Conservation (phyloP, 2,113 vertebrate genomes). For the Sciurus niger region DNA sequence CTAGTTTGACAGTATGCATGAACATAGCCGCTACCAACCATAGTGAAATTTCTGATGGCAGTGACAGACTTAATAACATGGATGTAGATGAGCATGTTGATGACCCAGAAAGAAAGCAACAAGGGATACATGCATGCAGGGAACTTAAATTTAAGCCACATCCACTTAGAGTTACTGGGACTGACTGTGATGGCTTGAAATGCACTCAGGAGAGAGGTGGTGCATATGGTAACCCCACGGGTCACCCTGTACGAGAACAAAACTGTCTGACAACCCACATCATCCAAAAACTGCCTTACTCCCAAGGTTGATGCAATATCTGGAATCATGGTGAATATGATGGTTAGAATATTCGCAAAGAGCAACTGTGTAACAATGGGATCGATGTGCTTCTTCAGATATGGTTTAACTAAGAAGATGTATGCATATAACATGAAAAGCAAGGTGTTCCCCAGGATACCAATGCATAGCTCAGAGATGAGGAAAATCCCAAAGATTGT, state of each 20-base stretch:
- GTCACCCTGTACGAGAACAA: not conserved
- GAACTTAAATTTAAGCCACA: not conserved
- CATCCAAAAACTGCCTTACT: not conserved
- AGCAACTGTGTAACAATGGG: not conserved
- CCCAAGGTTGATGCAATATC: not conserved
- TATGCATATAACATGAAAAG: no score
- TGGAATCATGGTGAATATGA: not conserved
- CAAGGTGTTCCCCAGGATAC: no score
- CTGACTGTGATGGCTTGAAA: not conserved
- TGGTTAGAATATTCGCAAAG: not conserved
- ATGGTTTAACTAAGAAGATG: no score
- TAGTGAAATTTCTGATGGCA: not conserved
- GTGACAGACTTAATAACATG: rapidly evolving
- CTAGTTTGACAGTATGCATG: rapidly evolving
- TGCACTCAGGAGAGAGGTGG: not conserved
- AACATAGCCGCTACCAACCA: not conserved
- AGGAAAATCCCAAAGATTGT: no score
- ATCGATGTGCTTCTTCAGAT: not conserved
- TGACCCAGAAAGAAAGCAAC: not conserved
- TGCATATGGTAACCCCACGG: not conserved
- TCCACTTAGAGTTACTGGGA: not conserved
- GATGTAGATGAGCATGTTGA: not conserved
- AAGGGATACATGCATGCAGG: not conserved
- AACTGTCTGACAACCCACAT: not conserved
- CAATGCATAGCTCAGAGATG: no score